Evolutionary conservation across 2,888 invertebrate species (phyloP).

Genomic region (Acanthosepion lycidas): DNA sequence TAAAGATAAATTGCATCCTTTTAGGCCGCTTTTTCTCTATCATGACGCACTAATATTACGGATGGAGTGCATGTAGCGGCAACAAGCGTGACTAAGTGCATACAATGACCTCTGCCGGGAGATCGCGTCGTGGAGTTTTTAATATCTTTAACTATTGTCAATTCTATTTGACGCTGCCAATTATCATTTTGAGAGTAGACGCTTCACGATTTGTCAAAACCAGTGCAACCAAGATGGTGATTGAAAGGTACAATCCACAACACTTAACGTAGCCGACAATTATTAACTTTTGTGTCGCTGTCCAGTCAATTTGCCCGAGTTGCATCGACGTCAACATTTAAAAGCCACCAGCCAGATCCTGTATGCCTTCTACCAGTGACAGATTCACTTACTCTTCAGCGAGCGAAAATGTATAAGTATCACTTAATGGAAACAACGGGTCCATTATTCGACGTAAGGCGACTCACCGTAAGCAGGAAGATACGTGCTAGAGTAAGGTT

Average conservation of each 20-base stretch:
- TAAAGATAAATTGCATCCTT: too few species aligned
- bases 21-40: too few species aligned
- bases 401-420: not conserved
- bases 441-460: not conserved
- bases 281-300: not conserved
- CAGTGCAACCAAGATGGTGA: not conserved
- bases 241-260: not conserved
- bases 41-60: too few species aligned
- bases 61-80: too few species aligned
- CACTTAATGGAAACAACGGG: not conserved
- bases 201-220: not conserved
- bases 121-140: not conserved
- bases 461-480: not conserved
- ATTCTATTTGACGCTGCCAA: not conserved
- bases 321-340: not conserved
- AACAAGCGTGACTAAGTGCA: too few species aligned
- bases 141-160: not conserved
- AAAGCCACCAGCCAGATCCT: not conserved
- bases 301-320: not conserved
- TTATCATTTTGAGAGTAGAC: too few species aligned
- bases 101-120: not conserved
- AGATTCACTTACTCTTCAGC: not conserved
- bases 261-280: not conserved
- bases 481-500: not conserved
- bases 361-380: not conserved